Percentiles rank a stretch among this genome's conserved stretches.
Evolutionary conservation across 2,888 invertebrate genomes (phyloP).

Genomic region (Tetragnatha montana): DNA sequence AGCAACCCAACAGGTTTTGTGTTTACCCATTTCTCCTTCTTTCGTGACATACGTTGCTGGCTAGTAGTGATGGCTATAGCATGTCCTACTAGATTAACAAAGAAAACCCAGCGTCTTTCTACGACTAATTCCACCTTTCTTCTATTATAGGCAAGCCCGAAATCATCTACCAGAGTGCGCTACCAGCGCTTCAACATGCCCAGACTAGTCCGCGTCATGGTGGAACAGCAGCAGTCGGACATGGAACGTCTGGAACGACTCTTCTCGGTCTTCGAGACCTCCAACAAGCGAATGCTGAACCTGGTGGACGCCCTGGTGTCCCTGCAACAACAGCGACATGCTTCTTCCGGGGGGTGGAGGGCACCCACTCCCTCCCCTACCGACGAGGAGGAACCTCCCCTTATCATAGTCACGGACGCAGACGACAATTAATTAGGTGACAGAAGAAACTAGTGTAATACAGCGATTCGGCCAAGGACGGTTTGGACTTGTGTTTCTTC

Average conservation of each 20-base stretch:
- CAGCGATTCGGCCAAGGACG: too few species aligned
- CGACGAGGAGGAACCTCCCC: background rate
- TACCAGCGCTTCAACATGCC: conserved; percentile 20
- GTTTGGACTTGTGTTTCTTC: too few species aligned
- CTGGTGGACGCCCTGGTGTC: conserved; percentile 19
- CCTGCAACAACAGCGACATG: background rate
- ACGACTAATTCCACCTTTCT: background rate
- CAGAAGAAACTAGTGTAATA: too few species aligned
- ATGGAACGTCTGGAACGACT: conserved; percentile 13
- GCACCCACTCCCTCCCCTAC: background rate
- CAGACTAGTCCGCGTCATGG: conserved; percentile 20
- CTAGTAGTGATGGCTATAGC: too few species aligned
- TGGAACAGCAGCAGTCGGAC: conserved; percentile 21
- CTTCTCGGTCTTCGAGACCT: conserved; percentile 2
- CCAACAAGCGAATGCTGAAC: conserved; percentile 7
- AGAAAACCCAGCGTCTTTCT: too few species aligned
- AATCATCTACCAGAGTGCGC: background rate
- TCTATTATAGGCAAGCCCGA: background rate
- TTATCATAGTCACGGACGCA: background rate
- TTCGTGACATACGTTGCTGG: too few species aligned
- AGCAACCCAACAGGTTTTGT: too few species aligned
- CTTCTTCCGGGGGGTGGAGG: too few species aligned
- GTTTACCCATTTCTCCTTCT: too few species aligned
- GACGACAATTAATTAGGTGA: background rate
- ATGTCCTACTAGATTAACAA: background rate